Conservation (phyloP, 37 sponge, comb jelly and placozoan species). For the Hormiphora californensis region DNA sequence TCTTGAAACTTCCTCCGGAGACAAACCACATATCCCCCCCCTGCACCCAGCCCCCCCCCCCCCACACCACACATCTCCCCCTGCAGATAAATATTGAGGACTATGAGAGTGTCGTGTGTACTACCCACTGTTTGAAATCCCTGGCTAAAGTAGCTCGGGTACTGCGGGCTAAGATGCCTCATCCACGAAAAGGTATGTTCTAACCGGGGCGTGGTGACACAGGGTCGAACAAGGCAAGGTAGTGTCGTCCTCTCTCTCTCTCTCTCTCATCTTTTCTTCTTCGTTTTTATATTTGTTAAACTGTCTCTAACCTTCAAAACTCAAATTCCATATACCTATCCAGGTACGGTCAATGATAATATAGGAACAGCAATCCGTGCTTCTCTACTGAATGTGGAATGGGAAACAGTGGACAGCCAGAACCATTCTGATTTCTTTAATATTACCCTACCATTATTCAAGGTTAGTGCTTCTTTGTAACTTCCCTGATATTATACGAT, state of each 20-base stretch:
- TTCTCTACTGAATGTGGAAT: conserved; percentile 22
- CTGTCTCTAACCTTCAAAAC: not conserved
- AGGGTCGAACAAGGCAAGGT: not conserved
- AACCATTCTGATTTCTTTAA: conserved; percentile 15
- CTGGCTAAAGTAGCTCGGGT: not conserved
- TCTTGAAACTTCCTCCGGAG: no score
- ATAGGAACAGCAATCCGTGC: not conserved
- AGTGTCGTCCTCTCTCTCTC: not conserved
- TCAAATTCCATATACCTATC: not conserved
- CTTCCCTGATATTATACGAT: no score
- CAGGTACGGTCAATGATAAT: not conserved
- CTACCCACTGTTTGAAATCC: not conserved
- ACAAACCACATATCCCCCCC: no score
- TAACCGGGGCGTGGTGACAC: not conserved
- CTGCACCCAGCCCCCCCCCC: no score
- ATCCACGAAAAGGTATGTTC: not conserved
- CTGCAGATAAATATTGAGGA: not conserved
- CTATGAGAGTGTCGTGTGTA: conserved; percentile 9
- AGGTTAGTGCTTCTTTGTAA: no score
- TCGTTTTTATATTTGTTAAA: not conserved
- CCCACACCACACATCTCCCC: no score
- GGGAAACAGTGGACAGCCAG: not conserved
- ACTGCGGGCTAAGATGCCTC: conserved; percentile 30
- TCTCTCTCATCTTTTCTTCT: not conserved
- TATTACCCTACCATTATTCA: not conserved